Base-by-base conservation (phyloP, 2,888 invertebrate species). In the Penaeus monodon region DNA sequence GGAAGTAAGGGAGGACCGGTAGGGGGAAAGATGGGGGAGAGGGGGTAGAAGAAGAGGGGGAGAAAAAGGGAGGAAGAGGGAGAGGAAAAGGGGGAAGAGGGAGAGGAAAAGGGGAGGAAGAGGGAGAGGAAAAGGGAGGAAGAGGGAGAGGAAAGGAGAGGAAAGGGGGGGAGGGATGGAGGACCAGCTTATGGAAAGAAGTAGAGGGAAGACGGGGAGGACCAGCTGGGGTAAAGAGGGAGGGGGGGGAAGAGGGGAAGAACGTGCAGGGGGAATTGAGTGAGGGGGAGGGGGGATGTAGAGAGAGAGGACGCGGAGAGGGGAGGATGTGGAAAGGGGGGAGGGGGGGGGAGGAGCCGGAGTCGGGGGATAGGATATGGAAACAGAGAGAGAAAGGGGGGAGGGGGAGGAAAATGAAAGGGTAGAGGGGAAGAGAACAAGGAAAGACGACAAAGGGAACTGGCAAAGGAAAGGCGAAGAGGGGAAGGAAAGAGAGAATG, bases 141-240 rank as follows among this genome's bases (percentile, higher is more conserved):
- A 38, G 38, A 33, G 20, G 49, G 38, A 77, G 77, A 38, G 10
- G n/a, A n/a, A 22, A 6, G 49, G 44, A n/a, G 49, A 6, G 49
- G 74, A 74, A 24, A 3, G n/a, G 27, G 63, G 44, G 44, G 29
- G 17, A 29, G 64, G 10, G n/a, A 79, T 49, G n/a, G 20, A 57
- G 33, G 57, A 63, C 24, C 44, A 64, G 57, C 57, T 6, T 7
- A 77, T 7, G 49, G 77, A 77, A 49, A 78, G 78, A 78, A 78
- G 78, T 57, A 24, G 57, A 78, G 57, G 44, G 78, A 78, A 57
- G 57, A 78, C 57, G 24, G 78, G 49, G 78, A 8, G 49, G 44
- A 49, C 57, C 8, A 22, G 57, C 22, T 33, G 27, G 33, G 44
- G 38, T 10, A 22, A 63, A 78, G 57, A 63, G 14, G 14, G n/a